Percentiles rank a stretch among this genome's conserved stretches.
These are phyloP conservation scores for Alligator sinensis DNA, from an alignment of 2,113 vertebrate genomes.

Conservation along the genomic window DNA sequence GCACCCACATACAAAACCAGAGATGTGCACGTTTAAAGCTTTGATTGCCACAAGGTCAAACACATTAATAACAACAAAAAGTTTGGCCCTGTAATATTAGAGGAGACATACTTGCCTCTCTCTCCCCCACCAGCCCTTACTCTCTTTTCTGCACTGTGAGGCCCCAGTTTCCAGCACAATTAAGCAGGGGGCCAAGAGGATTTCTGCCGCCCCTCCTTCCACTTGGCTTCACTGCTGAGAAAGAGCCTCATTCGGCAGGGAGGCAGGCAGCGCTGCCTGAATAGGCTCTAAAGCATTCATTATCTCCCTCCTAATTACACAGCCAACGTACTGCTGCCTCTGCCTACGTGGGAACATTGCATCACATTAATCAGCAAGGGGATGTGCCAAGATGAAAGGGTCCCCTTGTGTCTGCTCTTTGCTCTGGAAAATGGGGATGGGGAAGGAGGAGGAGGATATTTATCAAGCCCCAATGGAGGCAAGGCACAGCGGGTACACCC, in stretches of 20 bases:
- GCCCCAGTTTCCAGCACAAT: slow-evolving; percentile 50
- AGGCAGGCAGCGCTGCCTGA: slow-evolving; percentile 58
- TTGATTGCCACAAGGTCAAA: slow-evolving; percentile 62
- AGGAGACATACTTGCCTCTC: slow-evolving; percentile 50
- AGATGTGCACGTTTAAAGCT: slow-evolving; percentile 68
- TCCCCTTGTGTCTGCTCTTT: slow-evolving; percentile 72
- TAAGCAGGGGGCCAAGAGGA: slow-evolving; percentile 45
- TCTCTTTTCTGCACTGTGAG: slow-evolving; percentile 12
- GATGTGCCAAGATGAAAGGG: slow-evolving; percentile 76
- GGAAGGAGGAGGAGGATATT: slow-evolving; percentile 36
- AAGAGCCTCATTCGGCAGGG: slow-evolving; percentile 56
- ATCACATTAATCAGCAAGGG: slow-evolving; percentile 70
- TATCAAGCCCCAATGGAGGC: slow-evolving; percentile 51
- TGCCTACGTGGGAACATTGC: slow-evolving; percentile 64
- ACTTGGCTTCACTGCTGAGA: slow-evolving; percentile 75
- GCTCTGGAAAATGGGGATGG: slow-evolving; percentile 70
- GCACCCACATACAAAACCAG: slow-evolving; percentile 56
- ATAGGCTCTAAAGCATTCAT: slow-evolving; percentile 67
- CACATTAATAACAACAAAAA: slow-evolving; percentile 67
- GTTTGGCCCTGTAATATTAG: slow-evolving; percentile 45
- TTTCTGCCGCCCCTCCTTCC: slow-evolving; percentile 62
- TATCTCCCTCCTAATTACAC: slow-evolving; percentile 70
- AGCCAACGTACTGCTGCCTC: slow-evolving; percentile 67
- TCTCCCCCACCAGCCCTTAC: slow-evolving; percentile 30
- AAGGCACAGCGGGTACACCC: slow-evolving; percentile 57